Evolutionary conservation across 2,797 vertebrate species (phyloP).

Genomic region (Agapornis canus): DNA sequence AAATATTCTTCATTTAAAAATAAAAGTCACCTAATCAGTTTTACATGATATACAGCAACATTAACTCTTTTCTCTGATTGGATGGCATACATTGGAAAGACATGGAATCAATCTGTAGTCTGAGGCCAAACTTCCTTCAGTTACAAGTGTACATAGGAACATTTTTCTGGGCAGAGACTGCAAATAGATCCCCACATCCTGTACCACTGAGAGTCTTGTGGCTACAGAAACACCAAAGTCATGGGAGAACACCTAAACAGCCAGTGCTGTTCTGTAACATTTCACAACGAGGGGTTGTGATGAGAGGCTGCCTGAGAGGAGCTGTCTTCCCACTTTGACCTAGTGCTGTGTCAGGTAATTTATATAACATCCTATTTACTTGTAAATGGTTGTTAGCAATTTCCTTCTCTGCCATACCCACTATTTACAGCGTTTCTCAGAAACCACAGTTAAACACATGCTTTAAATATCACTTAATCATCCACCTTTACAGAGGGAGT

Average conservation of each 20-base stretch:
- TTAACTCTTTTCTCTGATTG: not conserved
- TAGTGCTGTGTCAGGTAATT: not conserved
- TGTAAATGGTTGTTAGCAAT: not conserved
- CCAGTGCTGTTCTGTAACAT: accelerated
- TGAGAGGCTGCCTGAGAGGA: not conserved
- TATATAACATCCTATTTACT: not conserved
- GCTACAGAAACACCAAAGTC: not conserved
- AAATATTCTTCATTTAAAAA: not conserved
- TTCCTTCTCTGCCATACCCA: not conserved
- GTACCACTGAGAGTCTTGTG: accelerated
- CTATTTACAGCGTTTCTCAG: not conserved
- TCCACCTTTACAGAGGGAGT: not conserved
- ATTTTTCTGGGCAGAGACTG: not conserved
- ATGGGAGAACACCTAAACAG: not conserved
- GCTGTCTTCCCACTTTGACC: not conserved
- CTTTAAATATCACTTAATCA: not conserved
- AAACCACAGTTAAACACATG: not conserved
- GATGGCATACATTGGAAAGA: not conserved
- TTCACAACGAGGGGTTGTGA: accelerated
- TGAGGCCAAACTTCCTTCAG: not conserved
- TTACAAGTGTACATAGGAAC: not conserved
- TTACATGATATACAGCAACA: not conserved
- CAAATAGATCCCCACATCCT: not conserved
- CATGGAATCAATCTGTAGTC: not conserved
- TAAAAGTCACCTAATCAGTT: not conserved